Conservation (phyloP, 2,113 vertebrate genomes). For the Passer domesticus region DNA sequence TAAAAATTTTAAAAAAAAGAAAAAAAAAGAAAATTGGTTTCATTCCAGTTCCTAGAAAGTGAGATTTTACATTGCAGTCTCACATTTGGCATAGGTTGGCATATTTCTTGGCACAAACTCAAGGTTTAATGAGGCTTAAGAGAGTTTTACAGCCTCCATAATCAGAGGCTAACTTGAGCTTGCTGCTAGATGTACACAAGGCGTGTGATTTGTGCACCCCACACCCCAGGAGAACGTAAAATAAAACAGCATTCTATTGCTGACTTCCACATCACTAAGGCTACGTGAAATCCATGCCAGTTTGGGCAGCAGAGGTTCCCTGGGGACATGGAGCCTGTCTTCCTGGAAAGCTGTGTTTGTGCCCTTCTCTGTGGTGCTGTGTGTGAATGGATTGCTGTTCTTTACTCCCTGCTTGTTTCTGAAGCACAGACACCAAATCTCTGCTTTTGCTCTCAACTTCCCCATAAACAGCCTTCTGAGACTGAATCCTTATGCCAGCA, state of each 20-base stretch:
- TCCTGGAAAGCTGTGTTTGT: not conserved
- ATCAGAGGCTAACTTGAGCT: not conserved
- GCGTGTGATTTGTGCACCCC: not conserved
- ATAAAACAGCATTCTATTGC: not conserved
- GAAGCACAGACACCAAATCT: not conserved
- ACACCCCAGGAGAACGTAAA: not conserved
- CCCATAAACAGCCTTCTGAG: not conserved
- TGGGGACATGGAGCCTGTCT: not conserved
- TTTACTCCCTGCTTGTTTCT: not conserved
- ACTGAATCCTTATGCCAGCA: not conserved
- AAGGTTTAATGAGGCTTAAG: not conserved
- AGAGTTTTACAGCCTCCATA: not conserved
- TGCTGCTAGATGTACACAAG: not conserved
- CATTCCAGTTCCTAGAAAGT: not conserved
- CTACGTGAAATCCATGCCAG: not conserved
- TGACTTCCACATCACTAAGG: not conserved
- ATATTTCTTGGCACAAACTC: not conserved
- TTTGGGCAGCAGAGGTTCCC: not conserved
- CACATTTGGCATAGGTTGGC: not conserved
- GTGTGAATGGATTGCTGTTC: not conserved
- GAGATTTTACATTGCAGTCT: not conserved
- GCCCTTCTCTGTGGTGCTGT: not conserved
- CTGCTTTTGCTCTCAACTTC: not conserved
- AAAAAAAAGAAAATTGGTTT: not conserved
- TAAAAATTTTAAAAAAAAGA: no score